Evolutionary conservation across 2,888 invertebrate species (phyloP).

Genomic region (Dicycla oo): DNA sequence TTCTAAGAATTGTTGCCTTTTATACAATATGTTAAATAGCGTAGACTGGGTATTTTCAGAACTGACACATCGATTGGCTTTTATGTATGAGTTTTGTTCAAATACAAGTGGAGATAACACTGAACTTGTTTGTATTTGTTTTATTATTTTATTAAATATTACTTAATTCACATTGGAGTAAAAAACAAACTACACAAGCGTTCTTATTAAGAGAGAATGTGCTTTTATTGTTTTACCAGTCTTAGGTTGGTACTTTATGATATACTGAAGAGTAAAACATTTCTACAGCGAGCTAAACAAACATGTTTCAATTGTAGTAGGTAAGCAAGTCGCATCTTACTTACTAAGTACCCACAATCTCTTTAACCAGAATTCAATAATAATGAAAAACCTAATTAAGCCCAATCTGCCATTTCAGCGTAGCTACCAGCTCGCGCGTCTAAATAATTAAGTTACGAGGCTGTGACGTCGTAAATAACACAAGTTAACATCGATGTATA

Average conservation of each 20-base stretch:
- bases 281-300: background rate
- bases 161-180: background rate
- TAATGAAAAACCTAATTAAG: slow-evolving; percentile 31
- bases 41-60: slow-evolving; percentile 20
- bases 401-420: slow-evolving; percentile 23
- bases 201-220: background rate
- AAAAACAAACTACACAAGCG: background rate
- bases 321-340: background rate
- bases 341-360: slow-evolving; percentile 13
- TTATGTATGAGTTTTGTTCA: background rate
- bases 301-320: background rate
- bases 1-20: slow-evolving; percentile 53
- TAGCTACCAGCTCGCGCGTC: slow-evolving; percentile 38
- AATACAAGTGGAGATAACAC: background rate
- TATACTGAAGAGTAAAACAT: background rate
- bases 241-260: background rate
- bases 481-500: slow-evolving; percentile 48
- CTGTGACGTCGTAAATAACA: slow-evolving; percentile 53
- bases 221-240: background rate
- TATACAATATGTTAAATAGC: slow-evolving; percentile 22
- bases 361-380: slow-evolving; percentile 5
- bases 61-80: slow-evolving; percentile 18
- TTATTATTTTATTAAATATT: background rate
- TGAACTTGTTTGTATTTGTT: background rate
- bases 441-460: slow-evolving; percentile 50